phyloP scores from a whole-genome alignment of 2,797 vertebrate genomes.

The Anas bahamensis region DNA sequence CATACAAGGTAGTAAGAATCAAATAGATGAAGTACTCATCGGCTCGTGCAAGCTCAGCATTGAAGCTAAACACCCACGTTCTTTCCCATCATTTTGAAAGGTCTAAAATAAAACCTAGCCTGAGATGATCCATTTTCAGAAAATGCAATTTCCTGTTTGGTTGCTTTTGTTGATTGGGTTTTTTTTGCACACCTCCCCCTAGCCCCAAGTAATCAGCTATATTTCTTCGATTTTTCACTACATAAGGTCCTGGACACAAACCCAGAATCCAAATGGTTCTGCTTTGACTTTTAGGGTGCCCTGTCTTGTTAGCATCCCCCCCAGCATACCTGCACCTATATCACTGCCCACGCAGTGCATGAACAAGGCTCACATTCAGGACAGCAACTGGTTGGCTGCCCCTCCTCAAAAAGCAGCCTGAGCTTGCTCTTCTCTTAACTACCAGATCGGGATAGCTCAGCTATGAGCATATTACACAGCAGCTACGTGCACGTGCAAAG shows the following conservation, averaged over 20 bases:
- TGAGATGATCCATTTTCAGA: neutral
- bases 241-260: neutral
- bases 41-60: neutral
- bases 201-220: neutral
- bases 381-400: neutral
- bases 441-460: neutral
- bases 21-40: neutral
- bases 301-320: neutral
- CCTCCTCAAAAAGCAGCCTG: neutral
- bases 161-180: neutral
- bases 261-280: neutral
- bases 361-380: neutral
- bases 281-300: neutral
- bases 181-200: neutral
- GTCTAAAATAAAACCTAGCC: neutral
- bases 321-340: neutral
- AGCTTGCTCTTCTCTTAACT: neutral
- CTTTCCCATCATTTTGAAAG: neutral
- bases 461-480: neutral
- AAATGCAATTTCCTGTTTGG: neutral
- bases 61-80: neutral
- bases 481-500: neutral
- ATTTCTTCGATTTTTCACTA: neutral
- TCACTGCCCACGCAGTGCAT: neutral
- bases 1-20: neutral